Evolutionary conservation across 2,888 invertebrate species (phyloP).

Genomic region (Pristionchus entomophagus): DNA sequence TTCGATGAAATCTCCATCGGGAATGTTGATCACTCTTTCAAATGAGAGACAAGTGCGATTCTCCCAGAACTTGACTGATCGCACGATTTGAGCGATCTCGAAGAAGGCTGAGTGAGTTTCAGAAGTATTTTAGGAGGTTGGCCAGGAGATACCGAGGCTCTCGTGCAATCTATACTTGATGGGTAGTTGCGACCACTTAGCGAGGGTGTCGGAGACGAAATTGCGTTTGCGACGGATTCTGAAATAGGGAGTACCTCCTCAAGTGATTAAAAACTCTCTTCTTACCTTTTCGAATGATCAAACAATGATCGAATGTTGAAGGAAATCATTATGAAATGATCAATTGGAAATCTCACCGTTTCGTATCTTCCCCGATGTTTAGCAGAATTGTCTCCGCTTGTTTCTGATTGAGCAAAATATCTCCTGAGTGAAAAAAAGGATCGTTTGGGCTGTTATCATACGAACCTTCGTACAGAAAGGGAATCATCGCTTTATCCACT

Average conservation of each 20-base stretch:
- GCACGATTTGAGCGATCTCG: slow-evolving; percentile 71
- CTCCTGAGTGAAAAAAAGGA: slow-evolving; percentile 56
- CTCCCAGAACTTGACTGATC: slow-evolving; percentile 72
- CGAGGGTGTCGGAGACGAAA: slow-evolving; percentile 68
- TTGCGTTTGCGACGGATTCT: slow-evolving; percentile 54
- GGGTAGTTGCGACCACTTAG: slow-evolving; percentile 67
- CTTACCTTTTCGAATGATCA: not conserved
- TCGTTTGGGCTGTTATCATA: too few relatives aligned
- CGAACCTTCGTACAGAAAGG: slow-evolving; percentile 73
- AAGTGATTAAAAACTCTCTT: too few relatives aligned
- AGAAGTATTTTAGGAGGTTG: not conserved
- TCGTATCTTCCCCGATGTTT: slow-evolving; percentile 22
- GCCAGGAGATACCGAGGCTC: slow-evolving; percentile 59
- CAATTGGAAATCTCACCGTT: not conserved
- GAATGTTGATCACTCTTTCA: slow-evolving; percentile 51
- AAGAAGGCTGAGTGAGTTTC: slow-evolving; percentile 63
- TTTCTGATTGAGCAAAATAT: slow-evolving; percentile 69
- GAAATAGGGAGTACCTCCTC: not conserved
- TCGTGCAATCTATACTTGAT: slow-evolving; percentile 74
- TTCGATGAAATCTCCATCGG: slow-evolving; percentile 69
- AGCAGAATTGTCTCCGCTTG: slow-evolving; percentile 70
- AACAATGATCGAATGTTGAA: not conserved
- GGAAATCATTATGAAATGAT: too few relatives aligned
- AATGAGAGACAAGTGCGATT: slow-evolving; percentile 72
- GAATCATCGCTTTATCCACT: slow-evolving; percentile 63